Evolutionary conservation across 2,113 vertebrate genomes (phyloP).

Genomic region (Macroglossus sobrinus): DNA sequence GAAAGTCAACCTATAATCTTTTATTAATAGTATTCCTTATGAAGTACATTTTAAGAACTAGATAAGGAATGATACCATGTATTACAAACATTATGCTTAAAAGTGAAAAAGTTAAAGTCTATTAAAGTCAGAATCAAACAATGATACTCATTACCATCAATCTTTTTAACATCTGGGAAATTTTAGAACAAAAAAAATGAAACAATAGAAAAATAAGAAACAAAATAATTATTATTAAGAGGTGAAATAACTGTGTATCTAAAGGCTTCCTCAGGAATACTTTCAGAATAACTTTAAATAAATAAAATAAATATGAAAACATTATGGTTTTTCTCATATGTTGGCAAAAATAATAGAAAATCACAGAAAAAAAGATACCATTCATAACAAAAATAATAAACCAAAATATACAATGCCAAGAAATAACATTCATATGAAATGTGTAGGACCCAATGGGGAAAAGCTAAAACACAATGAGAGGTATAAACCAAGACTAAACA

Average conservation of each 20-base stretch:
- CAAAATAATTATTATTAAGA: background rate
- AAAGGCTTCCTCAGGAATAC: background rate
- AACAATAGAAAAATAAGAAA: background rate
- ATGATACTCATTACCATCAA: background rate
- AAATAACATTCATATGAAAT: constrained; percentile 23
- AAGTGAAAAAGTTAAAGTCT: background rate
- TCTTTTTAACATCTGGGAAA: background rate
- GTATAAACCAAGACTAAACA: background rate
- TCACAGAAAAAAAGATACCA: background rate
- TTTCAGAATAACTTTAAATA: constrained; percentile 21
- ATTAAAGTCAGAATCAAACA: background rate
- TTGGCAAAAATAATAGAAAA: constrained; percentile 27
- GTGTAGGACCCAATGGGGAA: background rate
- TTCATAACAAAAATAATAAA: background rate
- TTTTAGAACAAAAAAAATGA: background rate
- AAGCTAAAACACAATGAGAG: constrained; percentile 5
- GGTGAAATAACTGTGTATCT: background rate
- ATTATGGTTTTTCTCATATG: background rate
- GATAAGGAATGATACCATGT: background rate
- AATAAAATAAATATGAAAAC: constrained; percentile 17
- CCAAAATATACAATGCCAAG: background rate
- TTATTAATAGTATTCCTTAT: background rate
- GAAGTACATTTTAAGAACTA: constrained; percentile 22
- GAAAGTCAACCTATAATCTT: background rate
- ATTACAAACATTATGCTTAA: background rate